Evolutionary conservation across 2,797 vertebrate species (phyloP).

Genomic region (Selene dorsalis): DNA sequence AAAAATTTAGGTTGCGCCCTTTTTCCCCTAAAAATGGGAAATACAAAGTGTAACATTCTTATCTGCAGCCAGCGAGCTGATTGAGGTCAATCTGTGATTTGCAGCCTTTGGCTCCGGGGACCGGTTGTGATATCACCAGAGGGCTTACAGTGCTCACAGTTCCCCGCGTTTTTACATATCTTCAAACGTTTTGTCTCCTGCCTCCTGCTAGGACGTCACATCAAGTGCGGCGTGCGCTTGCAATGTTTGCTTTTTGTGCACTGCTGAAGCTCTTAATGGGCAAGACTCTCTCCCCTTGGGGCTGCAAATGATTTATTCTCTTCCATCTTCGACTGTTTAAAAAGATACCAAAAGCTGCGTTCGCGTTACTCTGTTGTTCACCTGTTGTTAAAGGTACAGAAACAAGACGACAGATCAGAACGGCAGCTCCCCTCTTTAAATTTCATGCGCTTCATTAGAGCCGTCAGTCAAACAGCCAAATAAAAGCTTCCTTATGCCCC

Average conservation of each 20-base stretch:
- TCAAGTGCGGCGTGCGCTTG: slow-evolving; percentile 16
- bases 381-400: slow-evolving; percentile 29
- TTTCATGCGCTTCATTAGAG: not conserved
- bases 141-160: slow-evolving; percentile 56
- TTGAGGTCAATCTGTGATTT: slow-evolving; percentile 83
- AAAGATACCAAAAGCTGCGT: not conserved
- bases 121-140: slow-evolving; percentile 63
- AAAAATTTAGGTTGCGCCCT: slow-evolving; percentile 24
- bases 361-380: slow-evolving; percentile 15
- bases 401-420: not conserved
- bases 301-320: slow-evolving; percentile 31
- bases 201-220: slow-evolving; percentile 24
- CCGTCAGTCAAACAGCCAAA: not conserved
- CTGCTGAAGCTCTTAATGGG: slow-evolving; percentile 35
- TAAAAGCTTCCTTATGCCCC: slow-evolving; percentile 19
- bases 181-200: slow-evolving; percentile 53
- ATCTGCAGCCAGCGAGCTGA: slow-evolving; percentile 65
- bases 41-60: slow-evolving; percentile 53
- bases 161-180: slow-evolving; percentile 55
- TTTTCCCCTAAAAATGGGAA: slow-evolving; percentile 48
- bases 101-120: slow-evolving; percentile 58
- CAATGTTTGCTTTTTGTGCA: slow-evolving; percentile 29
- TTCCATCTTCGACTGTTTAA: slow-evolving; percentile 32
- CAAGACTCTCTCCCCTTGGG: slow-evolving; percentile 15
- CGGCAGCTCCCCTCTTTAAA: not conserved